Evolutionary conservation across 2,113 vertebrate genomes (phyloP), one percentile per base, ranked within the genome.

Genomic region (Caloenas nicobarica): DNA sequence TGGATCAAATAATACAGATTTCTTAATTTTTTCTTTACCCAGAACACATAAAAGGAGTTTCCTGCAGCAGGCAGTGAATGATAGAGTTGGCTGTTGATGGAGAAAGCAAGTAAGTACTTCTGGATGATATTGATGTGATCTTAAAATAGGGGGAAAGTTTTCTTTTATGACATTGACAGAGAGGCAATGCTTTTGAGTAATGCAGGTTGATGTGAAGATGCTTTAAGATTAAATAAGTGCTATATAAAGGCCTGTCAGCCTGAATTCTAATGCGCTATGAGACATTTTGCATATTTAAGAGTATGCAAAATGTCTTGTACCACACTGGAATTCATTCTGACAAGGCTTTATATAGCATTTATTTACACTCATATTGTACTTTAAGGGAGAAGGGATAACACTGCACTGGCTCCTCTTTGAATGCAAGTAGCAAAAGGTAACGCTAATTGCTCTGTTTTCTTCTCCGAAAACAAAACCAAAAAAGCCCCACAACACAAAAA

Each of bases 191-290:
- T 98, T 98, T 95, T 91, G 95, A 97, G 96, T 97, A 97, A 98
- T 80, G 95, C 97, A 94, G 92, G 89, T 91, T 97, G 97, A 97
- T 98, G 97, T 86, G 96, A 94, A 93, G 97, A 97, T 96, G 98
- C 97, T 98, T 97, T 97, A 95, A 97, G 97, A 98, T 98, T 98
- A 98, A 98, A 48, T 96, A 97, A 97, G 95, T 94, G 96, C 98
- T 98, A 98, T 98, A 98, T 98, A 98, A 98, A 98, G 97, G 93
- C 97, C 97, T 98, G 98, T 96, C 97, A 98, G 96, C 94, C 95
- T 97, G 97, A 96, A 98, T 98, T 96, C 97, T 97, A 98, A 95
- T 92, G 96, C 95, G 96, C 95, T 96, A 96, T 48, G 73, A 97
- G 97, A 97, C 96, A 97, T 91, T 98, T 96, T 98, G 97, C 97